phyloP scores from a whole-genome alignment of 2,888 invertebrate genomes.

The Sinopyrophorus schimmeli region DNA sequence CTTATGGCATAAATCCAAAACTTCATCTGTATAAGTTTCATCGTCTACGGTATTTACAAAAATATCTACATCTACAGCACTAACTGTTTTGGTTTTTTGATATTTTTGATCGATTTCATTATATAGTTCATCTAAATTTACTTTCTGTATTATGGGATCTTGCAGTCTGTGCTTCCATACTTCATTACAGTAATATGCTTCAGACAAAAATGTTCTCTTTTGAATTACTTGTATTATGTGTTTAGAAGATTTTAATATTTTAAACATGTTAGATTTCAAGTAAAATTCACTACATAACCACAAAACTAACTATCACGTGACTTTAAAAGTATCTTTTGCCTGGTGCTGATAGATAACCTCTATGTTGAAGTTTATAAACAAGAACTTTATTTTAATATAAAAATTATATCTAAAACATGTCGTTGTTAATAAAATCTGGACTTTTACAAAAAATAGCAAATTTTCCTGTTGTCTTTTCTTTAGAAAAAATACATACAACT shows the following conservation, averaged over 20 bases:
- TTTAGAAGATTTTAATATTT: constrained; percentile 1
- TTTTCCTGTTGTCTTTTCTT: no score
- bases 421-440: not conserved
- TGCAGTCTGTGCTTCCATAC: constrained; percentile 70
- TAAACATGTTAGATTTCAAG: constrained; percentile 14
- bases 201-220: constrained; percentile 65
- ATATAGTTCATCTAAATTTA: constrained; percentile 71
- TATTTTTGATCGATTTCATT: constrained; percentile 70
- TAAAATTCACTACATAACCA: constrained; percentile 9
- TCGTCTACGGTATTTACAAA: constrained; percentile 71
- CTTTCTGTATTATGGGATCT: constrained; percentile 61
- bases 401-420: not conserved
- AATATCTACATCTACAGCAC: constrained; percentile 81
- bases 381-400: no score
- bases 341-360: no score
- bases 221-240: not conserved
- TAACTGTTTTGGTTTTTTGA: constrained; percentile 64
- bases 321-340: no score
- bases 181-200: constrained; percentile 71
- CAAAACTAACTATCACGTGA: not conserved
- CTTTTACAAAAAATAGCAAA: not conserved
- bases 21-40: constrained; percentile 65
- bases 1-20: constrained; percentile 72
- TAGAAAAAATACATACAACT: constrained; percentile 24
- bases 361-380: no score